Base-by-base conservation (phyloP, 2,888 invertebrate species). In the Drosophila niveifrons region DNA sequence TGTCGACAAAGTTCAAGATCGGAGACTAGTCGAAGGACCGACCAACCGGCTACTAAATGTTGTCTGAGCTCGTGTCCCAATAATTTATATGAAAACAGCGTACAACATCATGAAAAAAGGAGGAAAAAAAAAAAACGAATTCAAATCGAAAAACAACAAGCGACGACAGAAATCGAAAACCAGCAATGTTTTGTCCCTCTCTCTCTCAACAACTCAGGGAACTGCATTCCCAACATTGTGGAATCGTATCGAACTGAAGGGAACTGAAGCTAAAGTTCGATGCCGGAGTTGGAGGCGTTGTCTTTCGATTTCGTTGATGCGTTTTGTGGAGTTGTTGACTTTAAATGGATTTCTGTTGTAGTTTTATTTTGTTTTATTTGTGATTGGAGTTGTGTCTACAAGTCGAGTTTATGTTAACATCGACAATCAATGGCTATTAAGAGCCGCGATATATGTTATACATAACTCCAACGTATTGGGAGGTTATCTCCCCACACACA, bases 321-420 rank as follows among this genome's bases (percentile, higher is more conserved):
- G 69, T 74, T 64, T 17, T 59, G 58, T 57, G 47, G 31, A 64
- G 66, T 41, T 67, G 57, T 58, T 62, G 66, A 65, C 52, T 66
- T 83, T 87, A 87, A 86, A 86, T 86, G 88, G 85, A 84, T 84
- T 89, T 86, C 76, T 80, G 84, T 72, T 86, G 85, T 86, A 87
- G 84, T 80, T 84, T 72, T 67, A 48, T 55, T 36, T 36, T 36
- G 11, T 36, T 3, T 36, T 34, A 11, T 3, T 34, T 34, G 10
- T 3, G 34, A 36, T 4, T 36, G 4, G 36, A 56, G 75, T 61
- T 80, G 88, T 84, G 88, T 84, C 84, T 82, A 86, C 85, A 89
- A 89, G 78, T 84, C 58, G 71, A 78, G 75, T 76, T 82, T 70
- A 80, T 86, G 85, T 89, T 89, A 88, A 89, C 88, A 86, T 63